Evolutionary conservation across 2,888 invertebrate genomes (phyloP), one percentile per base, ranked within the genome.

Genomic region (Phortica magna): DNA sequence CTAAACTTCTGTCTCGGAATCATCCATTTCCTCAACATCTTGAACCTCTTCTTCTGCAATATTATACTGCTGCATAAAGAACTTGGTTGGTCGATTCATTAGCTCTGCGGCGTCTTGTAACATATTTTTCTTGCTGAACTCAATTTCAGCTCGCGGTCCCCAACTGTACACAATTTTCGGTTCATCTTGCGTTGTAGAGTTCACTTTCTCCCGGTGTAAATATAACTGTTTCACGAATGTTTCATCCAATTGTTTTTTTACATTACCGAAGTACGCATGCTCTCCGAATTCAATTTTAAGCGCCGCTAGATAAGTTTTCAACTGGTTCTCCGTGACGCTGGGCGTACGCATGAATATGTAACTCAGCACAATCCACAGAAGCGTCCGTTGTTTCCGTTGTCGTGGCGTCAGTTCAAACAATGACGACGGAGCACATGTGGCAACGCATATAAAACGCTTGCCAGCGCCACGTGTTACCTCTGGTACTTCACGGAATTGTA

Each of bases 301-400:
- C 17, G 39, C 9, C 0, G 74, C 76, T 6, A 85, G 74, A 78
- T 83, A 75, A 0, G 12, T 48, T 10, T 78, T 79, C 0, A 85
- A 79, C 17, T 87, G 87, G 0, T 68, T 61, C 42, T 88, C 85
- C 48, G 87, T 83, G 10, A 84, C 55, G 6, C 79, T 78, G 67
- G 79, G 81, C 12, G 78, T 76, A 0, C 87, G 84, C 73, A 85
- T 39, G 7, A 88, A 88, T 19, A 88, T 82, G 42, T 87, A 85
- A 7, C 76, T 77, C 2, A 85, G 79, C n/a, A 83, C 59, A 7
- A 88, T 82, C 70, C 55, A 79, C 7, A 85, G 76, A 42, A 85
- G 5, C 9, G 83, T 79, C 4, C 78, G 74, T n/a, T 80, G 80
- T 0, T 81, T 78, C 14, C 83, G 79, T 48, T 85, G 88, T 0